phyloP scores from a whole-genome alignment of 2,797 vertebrate species.

The Microchirus variegatus region DNA sequence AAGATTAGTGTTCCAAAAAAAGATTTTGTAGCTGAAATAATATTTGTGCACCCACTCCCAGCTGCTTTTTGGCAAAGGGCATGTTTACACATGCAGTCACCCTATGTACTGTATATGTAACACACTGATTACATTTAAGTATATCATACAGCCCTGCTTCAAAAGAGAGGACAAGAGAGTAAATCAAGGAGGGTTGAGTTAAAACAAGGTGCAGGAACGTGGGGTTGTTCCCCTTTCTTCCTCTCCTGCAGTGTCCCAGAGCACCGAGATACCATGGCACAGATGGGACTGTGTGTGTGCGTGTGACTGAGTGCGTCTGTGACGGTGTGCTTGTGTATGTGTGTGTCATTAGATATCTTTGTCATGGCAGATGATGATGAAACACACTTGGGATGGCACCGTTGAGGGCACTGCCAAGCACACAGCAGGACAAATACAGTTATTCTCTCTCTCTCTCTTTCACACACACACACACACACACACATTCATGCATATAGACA shows the following conservation, averaged over 20 bases:
- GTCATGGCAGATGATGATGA: conserved; percentile 86
- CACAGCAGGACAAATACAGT: conserved; percentile 81
- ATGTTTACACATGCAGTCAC: no score
- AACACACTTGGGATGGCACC: conserved; percentile 80
- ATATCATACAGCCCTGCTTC: no score
- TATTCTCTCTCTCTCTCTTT: conserved; percentile 59
- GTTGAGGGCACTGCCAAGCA: conserved; percentile 84
- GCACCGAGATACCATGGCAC: conserved; percentile 80
- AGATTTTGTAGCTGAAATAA: no score
- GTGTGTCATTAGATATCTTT: conserved; percentile 85
- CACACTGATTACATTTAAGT: no score
- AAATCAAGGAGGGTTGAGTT: conserved; percentile 42
- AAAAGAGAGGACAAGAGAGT: conserved; percentile 30
- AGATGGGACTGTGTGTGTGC: conserved; percentile 77
- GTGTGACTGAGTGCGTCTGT: conserved; percentile 34
- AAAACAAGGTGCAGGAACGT: conserved; percentile 76
- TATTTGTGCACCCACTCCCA: no score
- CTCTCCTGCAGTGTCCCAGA: conserved; percentile 77
- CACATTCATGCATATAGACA: conserved; percentile 47
- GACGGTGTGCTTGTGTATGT: conserved; percentile 73
- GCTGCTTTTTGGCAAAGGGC: no score
- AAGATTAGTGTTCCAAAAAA: no score
- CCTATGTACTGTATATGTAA: no score
- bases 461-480: conserved; percentile 43
- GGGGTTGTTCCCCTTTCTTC: conserved; percentile 78